A percentile compares a stretch with the other conserved stretches of the same genome.
Conservation (phyloP, 2,113 vertebrate species). For the Aix galericulata region DNA sequence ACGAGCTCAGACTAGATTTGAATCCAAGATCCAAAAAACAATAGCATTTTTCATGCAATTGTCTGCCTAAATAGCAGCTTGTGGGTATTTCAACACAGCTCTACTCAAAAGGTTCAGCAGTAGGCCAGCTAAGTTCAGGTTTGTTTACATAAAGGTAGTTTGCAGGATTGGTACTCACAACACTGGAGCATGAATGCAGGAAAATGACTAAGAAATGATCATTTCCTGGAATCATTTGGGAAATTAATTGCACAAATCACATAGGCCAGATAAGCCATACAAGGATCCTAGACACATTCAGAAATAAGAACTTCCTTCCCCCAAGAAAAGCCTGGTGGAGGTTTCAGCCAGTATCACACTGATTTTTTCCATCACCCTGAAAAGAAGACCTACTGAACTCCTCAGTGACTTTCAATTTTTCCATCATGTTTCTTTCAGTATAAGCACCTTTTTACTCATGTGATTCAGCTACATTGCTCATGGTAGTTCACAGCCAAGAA, state of each 20-base stretch:
- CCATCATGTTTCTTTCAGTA: neutral
- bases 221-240: neutral
- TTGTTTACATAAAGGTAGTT: rapidly evolving
- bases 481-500: neutral
- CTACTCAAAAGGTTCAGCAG: neutral
- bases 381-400: neutral
- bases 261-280: neutral
- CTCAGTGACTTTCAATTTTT: neutral
- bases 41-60: neutral
- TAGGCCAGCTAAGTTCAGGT: neutral
- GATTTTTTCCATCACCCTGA: neutral
- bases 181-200: neutral
- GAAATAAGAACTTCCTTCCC: neutral
- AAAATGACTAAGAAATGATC: neutral
- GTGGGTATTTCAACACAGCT: neutral
- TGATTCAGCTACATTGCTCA: neutral
- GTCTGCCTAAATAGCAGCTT: neutral
- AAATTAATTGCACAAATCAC: neutral
- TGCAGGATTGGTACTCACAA: neutral
- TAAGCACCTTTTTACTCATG: neutral
- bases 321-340: neutral
- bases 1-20: neutral
- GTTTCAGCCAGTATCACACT: neutral
- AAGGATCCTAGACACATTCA: neutral
- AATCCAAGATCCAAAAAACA: neutral